Evolutionary conservation across 2,888 invertebrate genomes (phyloP), one percentile per base, ranked within the genome.

Genomic region (Noctua pronuba): DNA sequence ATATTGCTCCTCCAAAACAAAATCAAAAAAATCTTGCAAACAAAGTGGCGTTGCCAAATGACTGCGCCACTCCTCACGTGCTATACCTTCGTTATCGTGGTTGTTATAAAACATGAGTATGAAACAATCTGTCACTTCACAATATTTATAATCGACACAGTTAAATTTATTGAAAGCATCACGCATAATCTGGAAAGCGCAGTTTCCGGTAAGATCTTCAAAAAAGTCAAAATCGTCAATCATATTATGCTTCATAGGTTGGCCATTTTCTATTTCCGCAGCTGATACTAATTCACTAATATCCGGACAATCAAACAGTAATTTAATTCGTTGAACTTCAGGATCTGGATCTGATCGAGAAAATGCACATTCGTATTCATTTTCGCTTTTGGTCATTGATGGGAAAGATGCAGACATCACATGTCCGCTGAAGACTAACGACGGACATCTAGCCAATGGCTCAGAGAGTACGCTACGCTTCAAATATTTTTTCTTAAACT

Each of bases 11-110:
- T 95, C 94, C 69, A 95, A 90, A 44, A 97, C 94, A 89, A 95
- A 97, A 84, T 97, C 96, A 89, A 96, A 96, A 90, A 97, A 97
- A 87, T 97, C 97, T 91, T 96, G 95, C 65, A 97, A 91, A 83
- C 97, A 96, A 44, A 97, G 88, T 7, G 97, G 96, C 62, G 97
- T 97, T 10, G 94, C 89, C 79, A 97, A 91, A 89, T 96, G 95
- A 88, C 93, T 91, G 16, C 95, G 94, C 97, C 97, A 97, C 86
- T 96, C 96, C 62, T 95, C 93, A 44, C 94, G 92, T 5, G 94
- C 88, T 82, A 96, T 92, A 2, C 95, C 95, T 55, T 96, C 94
- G 41, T 90, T 90, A 81, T 96, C 93, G 66, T 95, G 94, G 81
- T 94, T 96, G 83, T 96, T 96, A 83, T 91, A 95, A 86, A 96